A percentile compares a stretch with the other conserved stretches of the same genome.
Evolutionary conservation across 1,140 invertebrate species (phyloP).

Genomic region (Nasonia longicornis): DNA sequence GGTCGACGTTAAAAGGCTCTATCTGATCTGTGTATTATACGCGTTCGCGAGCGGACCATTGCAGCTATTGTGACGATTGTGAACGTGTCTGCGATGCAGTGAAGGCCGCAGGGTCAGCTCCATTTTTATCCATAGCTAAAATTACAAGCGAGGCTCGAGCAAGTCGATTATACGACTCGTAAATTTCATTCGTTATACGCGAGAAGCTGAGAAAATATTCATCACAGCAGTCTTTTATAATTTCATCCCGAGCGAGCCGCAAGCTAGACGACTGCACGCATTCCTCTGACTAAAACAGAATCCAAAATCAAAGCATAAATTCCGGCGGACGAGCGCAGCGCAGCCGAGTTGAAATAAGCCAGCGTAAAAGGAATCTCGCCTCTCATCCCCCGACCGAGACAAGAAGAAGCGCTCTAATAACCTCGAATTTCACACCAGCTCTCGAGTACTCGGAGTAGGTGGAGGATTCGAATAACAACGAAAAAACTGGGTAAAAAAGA

Average conservation of each 20-base stretch:
- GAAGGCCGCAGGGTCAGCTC: too few species aligned
- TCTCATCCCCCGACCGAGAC: too few species aligned
- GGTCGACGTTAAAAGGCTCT: conserved; percentile 10
- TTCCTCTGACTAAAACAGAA: background rate
- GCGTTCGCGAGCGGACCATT: background rate
- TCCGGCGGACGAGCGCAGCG: background rate
- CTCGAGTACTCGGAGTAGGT: background rate
- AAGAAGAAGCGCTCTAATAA: background rate
- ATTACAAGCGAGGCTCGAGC: background rate
- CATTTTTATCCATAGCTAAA: too few species aligned
- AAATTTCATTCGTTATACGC: background rate
- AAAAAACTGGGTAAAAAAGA: conserved; percentile 1
- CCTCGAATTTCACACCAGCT: background rate
- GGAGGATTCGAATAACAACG: background rate
- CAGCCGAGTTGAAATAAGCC: background rate
- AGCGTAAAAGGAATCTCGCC: background rate
- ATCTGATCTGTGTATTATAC: background rate
- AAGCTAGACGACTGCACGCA: background rate
- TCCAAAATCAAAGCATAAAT: background rate
- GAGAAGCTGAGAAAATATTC: background rate
- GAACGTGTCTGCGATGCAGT: too few species aligned
- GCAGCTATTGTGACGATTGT: background rate
- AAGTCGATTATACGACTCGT: background rate
- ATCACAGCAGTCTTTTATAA: background rate
- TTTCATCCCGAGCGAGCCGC: background rate